Base-by-base conservation (phyloP, 2,797 vertebrate species). In the Aythya fuligula region DNA sequence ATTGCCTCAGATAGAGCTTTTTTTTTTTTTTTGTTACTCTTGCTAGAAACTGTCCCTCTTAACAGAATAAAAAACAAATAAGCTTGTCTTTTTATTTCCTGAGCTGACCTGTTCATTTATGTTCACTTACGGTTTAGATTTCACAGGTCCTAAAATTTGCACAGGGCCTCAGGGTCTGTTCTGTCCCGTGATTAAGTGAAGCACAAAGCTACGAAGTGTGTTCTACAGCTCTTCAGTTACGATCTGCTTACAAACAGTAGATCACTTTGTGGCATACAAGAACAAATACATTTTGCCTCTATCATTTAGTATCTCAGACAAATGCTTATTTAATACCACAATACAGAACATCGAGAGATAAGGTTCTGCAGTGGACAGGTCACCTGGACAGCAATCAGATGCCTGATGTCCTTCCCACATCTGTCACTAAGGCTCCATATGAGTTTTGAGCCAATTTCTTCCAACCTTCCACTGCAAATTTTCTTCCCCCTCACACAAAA, bases 11-110 rank as follows among this genome's bases (percentile, higher is more conserved):
- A 93, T 86, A 97, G 73, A 96, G 64, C 81, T 84, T 57, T 96
- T 93, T 53, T 82, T 57, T 93, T 53, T 87, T 79, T 94, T 58
- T 77, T 85, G 25, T 54, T 81, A 95, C 93, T 82, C 78, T 84
- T 95, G 49, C 72, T 92, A 62, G 86, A 89, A 96, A 91, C 74
- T 32, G 81, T 43, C 70, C 83, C 75, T 95, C 91, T 94, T 87
- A 80, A 80, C 80, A 91, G 87, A 93, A 81, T 72, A 76, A 88
- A 97, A 97, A 96, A 88, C 85, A 96, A 96, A 97, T 65, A 80
- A 98, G 90, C 72, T 74, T 90, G 60, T 92, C 85, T 95, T 90
- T 94, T 94, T 93, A 96, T 95, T 95, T 94, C 93, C 94, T 71
- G 8, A 47, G 92, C 97, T 87, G 87, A 87, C 38, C 17, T 7